Evolutionary conservation across 2,113 vertebrate species (phyloP).

Genomic region (Chionodraco myersi): DNA sequence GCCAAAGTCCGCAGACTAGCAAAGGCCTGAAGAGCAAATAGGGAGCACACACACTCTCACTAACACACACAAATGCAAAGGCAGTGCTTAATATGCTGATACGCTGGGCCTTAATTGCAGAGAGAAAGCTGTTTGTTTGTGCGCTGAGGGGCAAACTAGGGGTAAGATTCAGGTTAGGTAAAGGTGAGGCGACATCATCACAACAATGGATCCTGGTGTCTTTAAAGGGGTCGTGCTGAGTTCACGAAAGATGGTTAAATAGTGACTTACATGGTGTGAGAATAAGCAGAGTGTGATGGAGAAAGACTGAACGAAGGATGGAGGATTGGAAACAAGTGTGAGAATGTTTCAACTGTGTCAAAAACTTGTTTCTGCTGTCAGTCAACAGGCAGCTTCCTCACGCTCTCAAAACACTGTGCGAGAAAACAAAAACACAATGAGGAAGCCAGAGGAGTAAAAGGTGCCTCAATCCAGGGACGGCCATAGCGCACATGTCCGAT

Average conservation of each 20-base stretch:
- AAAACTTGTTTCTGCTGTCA: slow-evolving; percentile 31
- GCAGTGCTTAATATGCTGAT: slow-evolving; percentile 64
- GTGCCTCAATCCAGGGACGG: slow-evolving; percentile 56
- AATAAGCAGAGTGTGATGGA: slow-evolving; percentile 4
- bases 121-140: slow-evolving; percentile 68
- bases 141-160: slow-evolving; percentile 55
- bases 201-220: slow-evolving; percentile 66
- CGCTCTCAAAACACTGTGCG: slow-evolving; percentile 21
- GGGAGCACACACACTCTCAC: slow-evolving; percentile 48
- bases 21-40: slow-evolving; percentile 77
- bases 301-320: neutral
- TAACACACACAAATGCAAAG: slow-evolving; percentile 23
- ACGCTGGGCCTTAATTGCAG: slow-evolving; percentile 34
- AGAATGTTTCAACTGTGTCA: neutral
- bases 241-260: slow-evolving; percentile 40
- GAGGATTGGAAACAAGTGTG: neutral
- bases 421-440: slow-evolving; percentile 60
- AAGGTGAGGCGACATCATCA: slow-evolving; percentile 79
- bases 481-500: slow-evolving; percentile 52
- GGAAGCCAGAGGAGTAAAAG: slow-evolving; percentile 64
- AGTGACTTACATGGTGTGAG: neutral
- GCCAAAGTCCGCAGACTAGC: slow-evolving; percentile 81
- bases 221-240: slow-evolving; percentile 66
- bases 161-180: slow-evolving; percentile 75
- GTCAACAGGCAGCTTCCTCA: neutral